phyloP scores from a whole-genome alignment of 2,113 vertebrate genomes.

The Nibea albiflora region DNA sequence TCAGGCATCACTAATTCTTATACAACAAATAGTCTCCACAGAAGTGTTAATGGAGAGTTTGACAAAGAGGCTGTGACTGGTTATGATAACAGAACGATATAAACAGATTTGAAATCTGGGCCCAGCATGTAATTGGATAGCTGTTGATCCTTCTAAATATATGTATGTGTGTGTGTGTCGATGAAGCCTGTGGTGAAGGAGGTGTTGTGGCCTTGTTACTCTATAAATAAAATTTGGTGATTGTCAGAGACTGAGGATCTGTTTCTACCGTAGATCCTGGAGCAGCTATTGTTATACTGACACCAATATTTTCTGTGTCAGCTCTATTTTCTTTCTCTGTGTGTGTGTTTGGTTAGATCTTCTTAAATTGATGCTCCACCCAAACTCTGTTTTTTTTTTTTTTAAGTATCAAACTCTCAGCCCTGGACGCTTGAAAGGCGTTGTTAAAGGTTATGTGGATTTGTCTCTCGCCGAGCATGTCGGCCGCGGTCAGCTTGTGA shows the following conservation, averaged over 20 bases:
- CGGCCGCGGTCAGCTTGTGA: background rate
- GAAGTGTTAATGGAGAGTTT: background rate
- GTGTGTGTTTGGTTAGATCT: conserved; percentile 11
- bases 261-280: conserved; percentile 26
- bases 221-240: conserved; percentile 44
- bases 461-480: background rate
- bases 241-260: conserved; percentile 49
- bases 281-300: conserved; percentile 46
- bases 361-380: conserved; percentile 17
- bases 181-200: conserved; percentile 28
- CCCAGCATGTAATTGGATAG: conserved; percentile 45
- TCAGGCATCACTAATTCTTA: conserved; percentile 21
- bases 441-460: background rate
- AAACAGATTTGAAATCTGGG: conserved; percentile 55
- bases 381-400: background rate
- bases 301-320: conserved; percentile 33
- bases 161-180: conserved; percentile 21
- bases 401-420: background rate
- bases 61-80: background rate
- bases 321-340: background rate
- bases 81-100: conserved; percentile 19
- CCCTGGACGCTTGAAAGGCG: background rate
- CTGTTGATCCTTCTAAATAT: conserved; percentile 50
- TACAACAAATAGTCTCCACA: conserved; percentile 14
- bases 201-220: conserved; percentile 23